Conservation (phyloP, 2,113 vertebrate genomes). For the Silurus asotus region DNA sequence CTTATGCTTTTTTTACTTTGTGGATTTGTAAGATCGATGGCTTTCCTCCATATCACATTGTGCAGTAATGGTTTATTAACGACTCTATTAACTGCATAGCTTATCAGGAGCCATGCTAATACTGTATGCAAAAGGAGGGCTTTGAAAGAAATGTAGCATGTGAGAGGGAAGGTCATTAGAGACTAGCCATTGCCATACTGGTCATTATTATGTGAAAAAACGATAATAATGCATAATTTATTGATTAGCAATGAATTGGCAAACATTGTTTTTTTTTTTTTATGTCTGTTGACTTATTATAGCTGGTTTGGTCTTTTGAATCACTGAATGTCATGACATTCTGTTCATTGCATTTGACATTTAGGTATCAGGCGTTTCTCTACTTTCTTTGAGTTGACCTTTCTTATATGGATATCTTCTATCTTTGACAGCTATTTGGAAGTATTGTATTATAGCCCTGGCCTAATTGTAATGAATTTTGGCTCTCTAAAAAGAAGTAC, state of each 20-base stretch:
- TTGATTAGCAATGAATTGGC: neutral
- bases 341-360: constrained; percentile 35
- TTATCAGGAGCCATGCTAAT: neutral
- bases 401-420: constrained; percentile 12
- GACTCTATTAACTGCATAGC: neutral
- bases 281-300: neutral
- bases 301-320: constrained; percentile 23
- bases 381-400: constrained; percentile 32
- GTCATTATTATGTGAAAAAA: constrained; percentile 8
- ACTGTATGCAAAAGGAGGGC: neutral
- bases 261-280: neutral
- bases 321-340: constrained; percentile 36
- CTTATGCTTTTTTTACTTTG: neutral
- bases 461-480: neutral
- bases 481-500: too few species aligned
- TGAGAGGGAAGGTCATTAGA: neutral
- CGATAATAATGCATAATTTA: neutral
- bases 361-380: constrained; percentile 22
- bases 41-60: neutral
- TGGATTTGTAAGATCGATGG: neutral
- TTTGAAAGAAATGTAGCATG: neutral
- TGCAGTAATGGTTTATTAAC: constrained; percentile 28
- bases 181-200: constrained; percentile 20
- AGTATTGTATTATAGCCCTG: neutral
- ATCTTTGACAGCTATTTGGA: neutral